These are phyloP conservation scores for Cheirogaleus major DNA, from an alignment of 2,797 vertebrate species.

Conservation along the genomic window DNA sequence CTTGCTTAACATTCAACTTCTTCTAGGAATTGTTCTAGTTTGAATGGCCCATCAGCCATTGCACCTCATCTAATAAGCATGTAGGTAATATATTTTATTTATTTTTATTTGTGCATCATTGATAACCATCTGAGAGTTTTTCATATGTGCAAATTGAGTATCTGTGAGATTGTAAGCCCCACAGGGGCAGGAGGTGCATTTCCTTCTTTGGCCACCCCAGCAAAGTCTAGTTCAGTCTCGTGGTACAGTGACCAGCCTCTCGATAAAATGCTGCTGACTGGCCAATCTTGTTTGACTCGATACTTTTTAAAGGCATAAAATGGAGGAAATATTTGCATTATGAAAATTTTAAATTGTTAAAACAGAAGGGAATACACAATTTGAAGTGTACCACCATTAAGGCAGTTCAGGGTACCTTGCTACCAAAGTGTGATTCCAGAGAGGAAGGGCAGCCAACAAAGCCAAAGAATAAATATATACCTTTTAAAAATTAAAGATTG, in stretches of 20 bases:
- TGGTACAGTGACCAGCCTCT: background rate
- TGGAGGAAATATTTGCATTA: background rate
- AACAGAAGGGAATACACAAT: background rate
- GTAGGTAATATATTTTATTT: background rate
- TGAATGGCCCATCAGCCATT: background rate
- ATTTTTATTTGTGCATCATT: background rate
- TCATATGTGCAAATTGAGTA: background rate
- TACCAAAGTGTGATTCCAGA: background rate
- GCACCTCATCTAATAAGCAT: background rate
- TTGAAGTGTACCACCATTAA: background rate
- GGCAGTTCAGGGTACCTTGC: background rate
- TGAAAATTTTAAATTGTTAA: background rate
- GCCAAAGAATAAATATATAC: background rate
- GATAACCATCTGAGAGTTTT: background rate
- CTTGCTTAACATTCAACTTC: background rate
- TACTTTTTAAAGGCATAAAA: conserved; percentile 21
- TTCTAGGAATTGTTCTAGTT: background rate
- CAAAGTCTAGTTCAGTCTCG: background rate
- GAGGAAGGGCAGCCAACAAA: background rate
- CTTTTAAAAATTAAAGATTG: background rate
- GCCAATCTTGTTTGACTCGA: background rate
- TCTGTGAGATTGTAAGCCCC: background rate
- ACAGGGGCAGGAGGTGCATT: background rate
- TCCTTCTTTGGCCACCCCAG: background rate
- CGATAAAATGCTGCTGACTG: background rate